Conservation (phyloP, 2,888 invertebrate genomes). For the Dasypolia templi region DNA sequence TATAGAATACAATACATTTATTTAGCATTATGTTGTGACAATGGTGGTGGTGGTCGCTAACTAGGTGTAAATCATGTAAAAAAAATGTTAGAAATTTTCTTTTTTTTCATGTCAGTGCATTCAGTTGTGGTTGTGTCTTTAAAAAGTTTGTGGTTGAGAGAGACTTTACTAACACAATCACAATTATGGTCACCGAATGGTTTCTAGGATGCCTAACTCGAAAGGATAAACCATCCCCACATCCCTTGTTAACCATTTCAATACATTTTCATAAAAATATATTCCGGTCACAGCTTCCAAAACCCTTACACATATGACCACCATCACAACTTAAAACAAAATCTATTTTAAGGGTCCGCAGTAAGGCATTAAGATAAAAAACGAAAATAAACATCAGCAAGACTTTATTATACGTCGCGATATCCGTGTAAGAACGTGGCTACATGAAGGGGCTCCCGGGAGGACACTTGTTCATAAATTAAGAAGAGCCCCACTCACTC, state of each 20-base stretch:
- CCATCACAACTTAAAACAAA: conserved; percentile 47
- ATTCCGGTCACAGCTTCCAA: background rate
- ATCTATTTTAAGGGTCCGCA: conserved; percentile 48
- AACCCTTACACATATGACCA: background rate
- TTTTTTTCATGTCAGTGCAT: too few species aligned
- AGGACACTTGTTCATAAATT: conserved; percentile 85
- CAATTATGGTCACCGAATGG: background rate
- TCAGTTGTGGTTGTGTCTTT: too few species aligned
- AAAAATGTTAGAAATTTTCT: too few species aligned
- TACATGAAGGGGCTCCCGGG: conserved; percentile 68
- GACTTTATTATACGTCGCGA: conserved; percentile 73
- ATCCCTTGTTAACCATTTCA: background rate
- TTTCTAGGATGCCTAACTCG: background rate
- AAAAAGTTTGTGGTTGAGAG: too few species aligned
- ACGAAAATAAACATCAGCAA: conserved; percentile 73
- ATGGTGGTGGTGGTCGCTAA: too few species aligned
- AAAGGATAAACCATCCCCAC: background rate
- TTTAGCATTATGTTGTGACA: too few species aligned
- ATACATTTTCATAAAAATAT: background rate
- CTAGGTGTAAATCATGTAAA: too few species aligned
- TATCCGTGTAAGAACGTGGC: conserved; percentile 70
- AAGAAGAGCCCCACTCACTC: conserved; percentile 83
- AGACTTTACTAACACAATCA: too few species aligned
- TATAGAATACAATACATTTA: too few species aligned
- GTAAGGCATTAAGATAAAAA: conserved; percentile 66